Conservation (phyloP, 2,113 vertebrate genomes). For the Sigmodon hispidus region DNA sequence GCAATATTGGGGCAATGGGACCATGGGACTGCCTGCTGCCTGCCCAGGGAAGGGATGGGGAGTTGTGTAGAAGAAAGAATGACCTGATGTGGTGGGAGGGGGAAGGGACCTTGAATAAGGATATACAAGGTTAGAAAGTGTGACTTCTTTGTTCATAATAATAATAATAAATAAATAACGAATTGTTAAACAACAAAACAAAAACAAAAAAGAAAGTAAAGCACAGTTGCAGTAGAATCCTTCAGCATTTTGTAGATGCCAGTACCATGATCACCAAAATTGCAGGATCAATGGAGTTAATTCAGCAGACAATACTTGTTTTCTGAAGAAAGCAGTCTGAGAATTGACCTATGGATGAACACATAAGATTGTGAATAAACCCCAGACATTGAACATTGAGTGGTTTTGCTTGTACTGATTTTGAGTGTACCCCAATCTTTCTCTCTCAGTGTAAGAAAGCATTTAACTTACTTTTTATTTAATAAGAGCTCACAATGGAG, state of each 20-base stretch:
- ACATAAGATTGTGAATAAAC: neutral
- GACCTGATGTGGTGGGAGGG: too few species aligned
- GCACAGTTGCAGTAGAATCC: neutral
- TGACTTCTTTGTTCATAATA: too few species aligned
- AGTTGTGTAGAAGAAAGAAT: too few species aligned
- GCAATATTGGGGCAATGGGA: too few species aligned
- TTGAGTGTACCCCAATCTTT: neutral
- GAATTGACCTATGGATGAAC: neutral
- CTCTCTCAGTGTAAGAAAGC: neutral
- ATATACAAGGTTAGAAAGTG: too few species aligned
- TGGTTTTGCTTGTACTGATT: neutral
- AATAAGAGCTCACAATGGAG: neutral
- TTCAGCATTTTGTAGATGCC: neutral
- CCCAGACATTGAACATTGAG: neutral
- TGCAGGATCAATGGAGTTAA: neutral
- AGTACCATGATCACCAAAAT: neutral
- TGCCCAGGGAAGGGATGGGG: too few species aligned
- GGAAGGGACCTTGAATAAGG: too few species aligned
- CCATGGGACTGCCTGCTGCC: too few species aligned
- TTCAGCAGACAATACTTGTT: neutral
- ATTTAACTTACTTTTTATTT: neutral
- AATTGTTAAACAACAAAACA: too few species aligned
- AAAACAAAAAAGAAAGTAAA: too few species aligned
- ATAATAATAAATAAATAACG: too few species aligned
- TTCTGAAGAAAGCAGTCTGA: neutral